Evolutionary conservation across 2,797 vertebrate species (phyloP).

Genomic region (Linurgus olivaceus): DNA sequence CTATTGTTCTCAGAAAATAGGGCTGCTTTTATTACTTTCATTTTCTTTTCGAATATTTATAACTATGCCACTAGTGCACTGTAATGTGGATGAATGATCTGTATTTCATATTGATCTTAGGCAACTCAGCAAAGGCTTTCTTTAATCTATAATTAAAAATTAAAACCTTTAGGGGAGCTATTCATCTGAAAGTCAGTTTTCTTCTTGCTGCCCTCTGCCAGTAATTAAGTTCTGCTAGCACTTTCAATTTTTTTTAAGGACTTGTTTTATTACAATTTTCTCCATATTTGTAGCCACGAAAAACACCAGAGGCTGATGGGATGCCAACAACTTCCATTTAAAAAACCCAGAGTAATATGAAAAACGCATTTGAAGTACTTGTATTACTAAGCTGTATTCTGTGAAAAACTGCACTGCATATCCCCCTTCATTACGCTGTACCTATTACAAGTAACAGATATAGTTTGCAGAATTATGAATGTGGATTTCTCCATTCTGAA

Average conservation of each 20-base stretch:
- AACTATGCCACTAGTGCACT: not conserved
- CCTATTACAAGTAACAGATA: not conserved
- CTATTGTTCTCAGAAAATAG: not conserved
- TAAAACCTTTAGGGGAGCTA: slow-evolving; percentile 58
- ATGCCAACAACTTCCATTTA: not conserved
- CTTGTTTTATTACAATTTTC: slow-evolving; percentile 3
- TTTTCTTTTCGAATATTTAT: slow-evolving; percentile 59
- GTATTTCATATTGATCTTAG: slow-evolving; percentile 64
- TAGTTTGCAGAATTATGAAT: not conserved
- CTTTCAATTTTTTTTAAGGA: slow-evolving; percentile 23
- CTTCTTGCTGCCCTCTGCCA: not conserved
- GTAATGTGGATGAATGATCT: slow-evolving; percentile 25
- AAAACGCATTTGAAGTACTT: not conserved
- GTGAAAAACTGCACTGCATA: not conserved
- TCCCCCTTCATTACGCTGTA: not conserved
- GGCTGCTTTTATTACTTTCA: not conserved
- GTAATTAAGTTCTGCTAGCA: slow-evolving; percentile 13
- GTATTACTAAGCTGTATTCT: not conserved
- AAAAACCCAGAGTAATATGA: not conserved
- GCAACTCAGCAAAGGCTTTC: slow-evolving; percentile 34
- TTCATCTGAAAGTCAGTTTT: slow-evolving; percentile 53
- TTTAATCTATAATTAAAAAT: slow-evolving; percentile 73
- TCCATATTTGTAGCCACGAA: not conserved
- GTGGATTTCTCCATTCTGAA: not conserved
- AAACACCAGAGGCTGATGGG: slow-evolving; percentile 1